These are phyloP conservation scores for Chrysomallon squamiferum DNA, from an alignment of 1,140 invertebrate genomes.

Conservation along the genomic window DNA sequence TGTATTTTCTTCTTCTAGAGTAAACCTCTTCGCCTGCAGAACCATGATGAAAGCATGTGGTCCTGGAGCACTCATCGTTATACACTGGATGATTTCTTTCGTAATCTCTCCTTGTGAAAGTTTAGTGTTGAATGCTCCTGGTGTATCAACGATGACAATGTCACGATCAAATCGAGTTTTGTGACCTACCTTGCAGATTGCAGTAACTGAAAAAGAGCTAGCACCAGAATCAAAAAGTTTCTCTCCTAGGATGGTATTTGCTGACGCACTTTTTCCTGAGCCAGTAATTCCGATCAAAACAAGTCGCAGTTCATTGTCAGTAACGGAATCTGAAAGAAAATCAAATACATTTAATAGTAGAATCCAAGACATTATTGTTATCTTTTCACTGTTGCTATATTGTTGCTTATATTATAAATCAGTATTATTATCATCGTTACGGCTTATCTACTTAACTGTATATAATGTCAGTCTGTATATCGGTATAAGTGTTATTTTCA, in stretches of 20 bases:
- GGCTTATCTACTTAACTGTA: too few relatives aligned
- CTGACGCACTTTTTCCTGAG: conserved; percentile 13
- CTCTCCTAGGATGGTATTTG: conserved; percentile 10
- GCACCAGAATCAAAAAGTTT: conserved; percentile 4
- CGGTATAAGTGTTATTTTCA: too few relatives aligned
- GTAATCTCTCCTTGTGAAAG: conserved; percentile 6
- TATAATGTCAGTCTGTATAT: too few relatives aligned
- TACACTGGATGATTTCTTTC: conserved; percentile 15
- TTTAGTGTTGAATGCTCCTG: conserved; percentile 20
- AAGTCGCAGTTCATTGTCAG: background rate
- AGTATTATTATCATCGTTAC: too few relatives aligned
- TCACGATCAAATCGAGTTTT: background rate
- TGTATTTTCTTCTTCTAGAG: conserved; percentile 12
- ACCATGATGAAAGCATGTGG: conserved; percentile 20
- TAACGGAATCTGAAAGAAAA: too few relatives aligned
- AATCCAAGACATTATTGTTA: too few relatives aligned
- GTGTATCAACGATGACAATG: conserved; percentile 18
- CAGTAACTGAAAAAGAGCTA: conserved; percentile 2
- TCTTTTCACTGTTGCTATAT: too few relatives aligned
- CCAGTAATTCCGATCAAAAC: conserved; percentile 16
- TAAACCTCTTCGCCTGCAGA: conserved; percentile 12
- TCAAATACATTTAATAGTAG: too few relatives aligned
- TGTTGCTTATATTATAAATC: too few relatives aligned
- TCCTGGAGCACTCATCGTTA: conserved; percentile 19
- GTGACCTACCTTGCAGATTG: background rate